A percentile compares a stretch with the other conserved stretches of the same genome.
These are phyloP conservation scores for Scatophagus argus DNA, from an alignment of 2,113 vertebrate genomes.

Conservation along the genomic window DNA sequence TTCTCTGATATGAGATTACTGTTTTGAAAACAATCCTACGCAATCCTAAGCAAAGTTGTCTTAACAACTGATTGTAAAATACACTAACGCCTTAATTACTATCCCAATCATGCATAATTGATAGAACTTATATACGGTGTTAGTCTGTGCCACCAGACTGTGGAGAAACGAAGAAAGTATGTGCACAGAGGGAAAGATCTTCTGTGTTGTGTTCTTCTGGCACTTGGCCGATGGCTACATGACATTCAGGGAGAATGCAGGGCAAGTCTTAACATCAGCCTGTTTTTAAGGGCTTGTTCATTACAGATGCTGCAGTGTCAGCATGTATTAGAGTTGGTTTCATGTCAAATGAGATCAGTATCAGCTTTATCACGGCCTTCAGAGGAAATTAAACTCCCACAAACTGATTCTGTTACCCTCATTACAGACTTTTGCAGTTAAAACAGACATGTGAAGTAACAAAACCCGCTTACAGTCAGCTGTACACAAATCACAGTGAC, in stretches of 20 bases:
- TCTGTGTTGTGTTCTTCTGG: constrained; percentile 2
- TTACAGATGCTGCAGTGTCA: constrained; percentile 31
- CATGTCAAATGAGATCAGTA: constrained; percentile 18
- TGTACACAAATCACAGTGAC: too few species aligned
- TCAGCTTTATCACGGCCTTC: not conserved
- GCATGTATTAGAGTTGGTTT: constrained; percentile 20
- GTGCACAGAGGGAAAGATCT: not conserved
- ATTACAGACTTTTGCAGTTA: not conserved
- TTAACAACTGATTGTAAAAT: too few species aligned
- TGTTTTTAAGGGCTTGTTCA: constrained; percentile 25
- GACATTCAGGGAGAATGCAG: constrained; percentile 54
- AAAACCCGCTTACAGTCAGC: not conserved
- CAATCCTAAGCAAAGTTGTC: too few species aligned
- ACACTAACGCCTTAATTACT: too few species aligned
- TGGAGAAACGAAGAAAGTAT: too few species aligned
- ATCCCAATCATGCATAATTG: too few species aligned
- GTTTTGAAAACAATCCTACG: too few species aligned
- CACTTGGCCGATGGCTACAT: constrained; percentile 36
- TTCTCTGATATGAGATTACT: too few species aligned
- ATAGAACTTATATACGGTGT: too few species aligned
- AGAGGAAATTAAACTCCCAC: not conserved
- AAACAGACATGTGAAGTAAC: not conserved
- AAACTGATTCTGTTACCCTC: not conserved
- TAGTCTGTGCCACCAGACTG: too few species aligned
- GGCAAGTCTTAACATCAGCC: constrained; percentile 63